A percentile compares a stretch with the other conserved stretches of the same genome.
These are phyloP conservation scores for Anas flavirostris DNA, from an alignment of 2,797 vertebrate species.

Conservation along the genomic window DNA sequence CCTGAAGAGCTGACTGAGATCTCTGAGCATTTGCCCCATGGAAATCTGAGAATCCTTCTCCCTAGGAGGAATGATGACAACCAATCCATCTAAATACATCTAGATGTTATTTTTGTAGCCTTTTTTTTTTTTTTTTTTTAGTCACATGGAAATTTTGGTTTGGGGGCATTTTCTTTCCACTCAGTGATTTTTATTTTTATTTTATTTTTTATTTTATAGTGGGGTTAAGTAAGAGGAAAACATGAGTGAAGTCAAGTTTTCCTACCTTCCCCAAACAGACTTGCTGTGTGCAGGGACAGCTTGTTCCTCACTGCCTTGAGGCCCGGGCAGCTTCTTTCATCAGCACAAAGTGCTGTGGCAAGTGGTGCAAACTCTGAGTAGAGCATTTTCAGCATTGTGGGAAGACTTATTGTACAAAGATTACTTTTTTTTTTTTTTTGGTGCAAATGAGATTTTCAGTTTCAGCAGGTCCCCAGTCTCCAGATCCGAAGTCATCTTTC, in stretches of 20 bases:
- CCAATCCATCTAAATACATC: not conserved
- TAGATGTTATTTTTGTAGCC: not conserved
- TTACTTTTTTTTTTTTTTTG: not conserved
- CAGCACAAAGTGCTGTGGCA: not conserved
- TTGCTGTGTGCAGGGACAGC: not conserved
- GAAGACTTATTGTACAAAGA: not conserved
- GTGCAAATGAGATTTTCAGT: not conserved
- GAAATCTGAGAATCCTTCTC: not conserved
- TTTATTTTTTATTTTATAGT: not conserved
- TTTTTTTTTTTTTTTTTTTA: not conserved
- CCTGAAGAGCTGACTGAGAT: rapidly evolving
- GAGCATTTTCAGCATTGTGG: not conserved
- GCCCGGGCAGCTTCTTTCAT: rapidly evolving
- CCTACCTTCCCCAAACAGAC: not conserved
- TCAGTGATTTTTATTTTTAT: not conserved
- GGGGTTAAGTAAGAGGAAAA: not conserved
- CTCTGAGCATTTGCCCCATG: not conserved
- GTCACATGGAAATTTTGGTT: not conserved
- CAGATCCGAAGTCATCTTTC: not conserved
- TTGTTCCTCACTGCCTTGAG: not conserved
- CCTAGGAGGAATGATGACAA: not conserved
- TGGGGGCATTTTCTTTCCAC: not conserved
- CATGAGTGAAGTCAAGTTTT: conserved; percentile 15
- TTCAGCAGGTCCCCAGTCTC: not conserved
- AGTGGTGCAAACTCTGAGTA: not conserved